phyloP scores from a whole-genome alignment of 2,797 vertebrate genomes.

The Dromococcyx pavoninus region DNA sequence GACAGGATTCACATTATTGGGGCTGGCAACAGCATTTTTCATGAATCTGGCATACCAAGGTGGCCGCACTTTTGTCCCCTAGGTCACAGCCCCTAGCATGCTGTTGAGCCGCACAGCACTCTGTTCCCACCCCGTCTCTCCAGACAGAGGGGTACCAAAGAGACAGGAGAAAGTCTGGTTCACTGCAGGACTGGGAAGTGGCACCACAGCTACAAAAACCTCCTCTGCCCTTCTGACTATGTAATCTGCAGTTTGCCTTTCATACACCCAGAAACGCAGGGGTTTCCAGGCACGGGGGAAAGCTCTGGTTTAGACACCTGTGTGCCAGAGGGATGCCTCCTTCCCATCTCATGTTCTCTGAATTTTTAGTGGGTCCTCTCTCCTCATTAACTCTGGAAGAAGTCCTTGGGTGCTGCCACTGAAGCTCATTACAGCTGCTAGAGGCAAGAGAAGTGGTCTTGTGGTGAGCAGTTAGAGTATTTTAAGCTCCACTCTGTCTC shows the following conservation, averaged over 20 bases:
- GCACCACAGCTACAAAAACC: background rate
- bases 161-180: background rate
- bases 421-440: background rate
- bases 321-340: background rate
- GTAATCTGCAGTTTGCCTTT: background rate
- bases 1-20: background rate
- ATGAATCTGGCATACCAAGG: background rate
- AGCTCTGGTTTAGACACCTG: background rate
- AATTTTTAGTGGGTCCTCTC: background rate
- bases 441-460: background rate
- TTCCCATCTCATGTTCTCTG: background rate
- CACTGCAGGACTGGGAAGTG: background rate
- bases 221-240: background rate
- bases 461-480: background rate
- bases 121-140: background rate
- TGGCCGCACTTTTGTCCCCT: background rate
- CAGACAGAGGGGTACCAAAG: too few relatives aligned
- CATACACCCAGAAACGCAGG: background rate
- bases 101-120: background rate
- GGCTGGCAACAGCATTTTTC: background rate
- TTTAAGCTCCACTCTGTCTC: background rate
- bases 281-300: background rate
- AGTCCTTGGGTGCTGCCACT: background rate
- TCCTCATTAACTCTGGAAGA: background rate
- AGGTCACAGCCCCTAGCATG: fast-evolving